Evolutionary conservation across 2,797 vertebrate genomes (phyloP).

Genomic region (Anguilla obscura): DNA sequence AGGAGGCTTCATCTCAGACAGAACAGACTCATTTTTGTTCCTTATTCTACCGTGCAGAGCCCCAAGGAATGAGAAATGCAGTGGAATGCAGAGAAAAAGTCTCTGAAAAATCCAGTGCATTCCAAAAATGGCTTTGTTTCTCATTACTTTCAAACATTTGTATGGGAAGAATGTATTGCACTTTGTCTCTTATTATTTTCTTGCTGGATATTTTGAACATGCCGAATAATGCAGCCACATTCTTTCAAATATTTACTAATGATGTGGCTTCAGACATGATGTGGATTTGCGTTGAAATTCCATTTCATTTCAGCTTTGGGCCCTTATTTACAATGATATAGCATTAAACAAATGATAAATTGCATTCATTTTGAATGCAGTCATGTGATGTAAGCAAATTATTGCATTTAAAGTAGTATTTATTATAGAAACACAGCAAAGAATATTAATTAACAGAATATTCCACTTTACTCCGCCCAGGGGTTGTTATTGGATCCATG

Average conservation of each 20-base stretch:
- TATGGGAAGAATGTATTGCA: not conserved
- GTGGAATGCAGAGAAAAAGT: not conserved
- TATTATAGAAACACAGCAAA: not conserved
- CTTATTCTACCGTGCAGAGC: not conserved
- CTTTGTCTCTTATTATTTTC: not conserved
- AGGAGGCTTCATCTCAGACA: not conserved
- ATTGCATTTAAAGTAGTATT: not conserved
- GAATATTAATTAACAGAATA: not conserved
- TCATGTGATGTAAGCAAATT: not conserved
- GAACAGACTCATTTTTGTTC: not conserved
- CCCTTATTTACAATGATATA: not conserved
- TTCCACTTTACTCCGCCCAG: not conserved
- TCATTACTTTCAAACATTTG: constrained; percentile 11
- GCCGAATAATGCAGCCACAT: not conserved
- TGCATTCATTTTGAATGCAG: not conserved
- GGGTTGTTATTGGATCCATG: no score
- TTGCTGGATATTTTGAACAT: not conserved
- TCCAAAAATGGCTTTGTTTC: not conserved
- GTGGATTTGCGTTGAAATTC: not conserved
- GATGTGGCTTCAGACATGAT: not conserved
- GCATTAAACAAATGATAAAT: not conserved
- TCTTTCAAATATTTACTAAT: not conserved
- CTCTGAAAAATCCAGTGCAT: not conserved
- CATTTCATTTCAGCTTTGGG: not conserved
- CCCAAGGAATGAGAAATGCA: not conserved